Evolutionary conservation across 2,888 invertebrate genomes (phyloP).

Genomic region (Marronus borbonicus): DNA sequence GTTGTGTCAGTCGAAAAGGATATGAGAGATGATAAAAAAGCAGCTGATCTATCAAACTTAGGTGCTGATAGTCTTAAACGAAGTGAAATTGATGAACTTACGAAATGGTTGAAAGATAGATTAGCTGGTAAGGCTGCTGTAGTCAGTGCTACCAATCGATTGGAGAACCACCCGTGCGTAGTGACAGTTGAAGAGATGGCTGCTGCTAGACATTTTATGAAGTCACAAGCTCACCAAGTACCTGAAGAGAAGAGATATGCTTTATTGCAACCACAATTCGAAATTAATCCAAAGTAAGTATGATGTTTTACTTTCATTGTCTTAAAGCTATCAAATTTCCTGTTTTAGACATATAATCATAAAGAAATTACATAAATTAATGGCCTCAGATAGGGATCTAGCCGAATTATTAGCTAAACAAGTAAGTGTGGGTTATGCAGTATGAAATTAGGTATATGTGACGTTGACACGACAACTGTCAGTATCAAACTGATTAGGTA

Average conservation of each 20-base stretch:
- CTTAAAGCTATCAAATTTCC: slow-evolving; percentile 65
- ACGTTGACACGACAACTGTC: not conserved
- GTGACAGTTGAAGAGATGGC: slow-evolving; percentile 98
- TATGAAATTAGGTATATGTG: not conserved
- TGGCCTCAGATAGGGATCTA: slow-evolving; percentile 82
- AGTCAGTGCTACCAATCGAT: slow-evolving; percentile 86
- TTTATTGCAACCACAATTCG: slow-evolving; percentile 91
- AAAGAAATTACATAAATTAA: slow-evolving; percentile 86
- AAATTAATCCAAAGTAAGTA: slow-evolving; percentile 91
- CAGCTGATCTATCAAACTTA: slow-evolving; percentile 75
- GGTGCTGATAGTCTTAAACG: slow-evolving; percentile 81
- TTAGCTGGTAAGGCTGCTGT: slow-evolving; percentile 86
- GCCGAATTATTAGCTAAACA: slow-evolving; percentile 90
- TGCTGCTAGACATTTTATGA: slow-evolving; percentile 93
- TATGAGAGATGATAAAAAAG: slow-evolving; percentile 81
- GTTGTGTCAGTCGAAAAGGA: slow-evolving; percentile 95
- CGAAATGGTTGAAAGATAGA: slow-evolving; percentile 84
- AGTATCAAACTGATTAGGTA: not conserved
- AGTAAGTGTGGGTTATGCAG: slow-evolving; percentile 68
- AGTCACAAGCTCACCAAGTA: slow-evolving; percentile 87
- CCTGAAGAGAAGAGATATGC: slow-evolving; percentile 90
- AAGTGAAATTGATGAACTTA: slow-evolving; percentile 84
- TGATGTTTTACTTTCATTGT: slow-evolving; percentile 68
- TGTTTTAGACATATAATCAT: slow-evolving; percentile 86
- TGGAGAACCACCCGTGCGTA: slow-evolving; percentile 94